Conservation (phyloP, 2,888 invertebrate species). For the Cordilura impudica region DNA sequence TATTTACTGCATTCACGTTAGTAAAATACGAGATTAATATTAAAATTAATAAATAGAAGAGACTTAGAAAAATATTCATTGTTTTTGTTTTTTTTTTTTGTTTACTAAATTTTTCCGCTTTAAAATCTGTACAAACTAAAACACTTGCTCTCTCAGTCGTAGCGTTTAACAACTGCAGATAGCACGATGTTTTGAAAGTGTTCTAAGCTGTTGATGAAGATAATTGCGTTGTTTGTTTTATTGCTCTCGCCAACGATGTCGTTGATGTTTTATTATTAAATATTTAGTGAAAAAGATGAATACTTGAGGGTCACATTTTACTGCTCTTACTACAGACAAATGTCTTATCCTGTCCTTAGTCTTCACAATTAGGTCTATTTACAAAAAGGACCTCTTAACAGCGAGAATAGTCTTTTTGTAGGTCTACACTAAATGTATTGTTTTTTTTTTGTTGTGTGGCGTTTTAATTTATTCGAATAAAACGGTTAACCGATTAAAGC, state of each 20-base stretch:
- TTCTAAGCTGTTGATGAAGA: not conserved
- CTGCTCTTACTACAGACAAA: too few species aligned
- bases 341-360: too few species aligned
- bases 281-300: too few species aligned
- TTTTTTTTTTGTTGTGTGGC: too few species aligned
- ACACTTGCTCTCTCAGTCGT: not conserved
- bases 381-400: too few species aligned
- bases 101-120: conserved; percentile 10
- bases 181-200: conserved; percentile 13
- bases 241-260: not conserved
- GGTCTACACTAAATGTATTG: too few species aligned
- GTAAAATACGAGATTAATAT: not conserved
- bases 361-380: too few species aligned
- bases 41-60: not conserved
- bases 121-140: not conserved
- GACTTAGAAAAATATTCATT: conserved; percentile 23
- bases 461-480: too few species aligned
- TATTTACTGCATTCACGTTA: conserved; percentile 8
- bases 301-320: too few species aligned
- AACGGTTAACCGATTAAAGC: too few species aligned
- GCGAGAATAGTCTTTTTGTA: too few species aligned
- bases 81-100: not conserved
- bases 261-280: not conserved
- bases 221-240: not conserved
- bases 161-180: not conserved